phyloP scores from a whole-genome alignment of 1,140 invertebrate species.

The Adoxophyes honmai region DNA sequence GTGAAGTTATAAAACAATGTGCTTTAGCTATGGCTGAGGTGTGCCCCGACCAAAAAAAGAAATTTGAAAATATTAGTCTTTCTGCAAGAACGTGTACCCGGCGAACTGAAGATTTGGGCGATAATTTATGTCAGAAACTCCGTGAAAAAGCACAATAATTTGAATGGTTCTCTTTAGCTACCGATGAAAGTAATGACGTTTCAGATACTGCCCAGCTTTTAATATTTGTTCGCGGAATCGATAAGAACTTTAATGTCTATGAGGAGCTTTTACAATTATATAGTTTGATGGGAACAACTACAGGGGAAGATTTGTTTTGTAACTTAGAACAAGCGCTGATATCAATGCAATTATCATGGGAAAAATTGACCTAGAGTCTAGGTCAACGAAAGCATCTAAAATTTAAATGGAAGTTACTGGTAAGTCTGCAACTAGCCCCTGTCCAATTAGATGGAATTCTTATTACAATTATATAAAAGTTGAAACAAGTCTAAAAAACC shows the following conservation, averaged over 20 bases:
- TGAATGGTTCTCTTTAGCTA: constrained; percentile 30
- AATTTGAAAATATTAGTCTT: constrained; percentile 31
- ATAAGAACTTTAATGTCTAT: constrained; percentile 22
- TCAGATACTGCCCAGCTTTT: constrained; percentile 35
- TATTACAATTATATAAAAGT: no score
- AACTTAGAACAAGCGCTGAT: background rate
- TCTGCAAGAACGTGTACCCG: constrained; percentile 30
- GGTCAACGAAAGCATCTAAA: constrained; percentile 34
- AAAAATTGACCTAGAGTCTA: constrained; percentile 30
- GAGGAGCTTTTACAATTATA: background rate
- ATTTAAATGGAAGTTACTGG: constrained; percentile 30
- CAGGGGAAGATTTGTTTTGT: constrained; percentile 6
- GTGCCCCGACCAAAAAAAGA: constrained; percentile 39
- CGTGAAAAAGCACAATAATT: constrained; percentile 25
- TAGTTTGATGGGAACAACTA: background rate
- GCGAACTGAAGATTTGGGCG: constrained; percentile 35
- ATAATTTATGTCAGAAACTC: constrained; percentile 32
- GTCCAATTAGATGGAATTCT: no score
- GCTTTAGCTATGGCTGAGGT: constrained; percentile 45
- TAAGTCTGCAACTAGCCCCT: constrained; percentile 31
- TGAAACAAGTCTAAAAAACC: no score
- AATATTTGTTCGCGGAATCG: constrained; percentile 40
- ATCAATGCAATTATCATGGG: constrained; percentile 18
- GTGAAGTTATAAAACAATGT: constrained; percentile 43
- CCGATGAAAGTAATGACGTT: constrained; percentile 33